Evolutionary conservation across 2,888 invertebrate genomes (phyloP).

Genomic region (Clivina fossor): DNA sequence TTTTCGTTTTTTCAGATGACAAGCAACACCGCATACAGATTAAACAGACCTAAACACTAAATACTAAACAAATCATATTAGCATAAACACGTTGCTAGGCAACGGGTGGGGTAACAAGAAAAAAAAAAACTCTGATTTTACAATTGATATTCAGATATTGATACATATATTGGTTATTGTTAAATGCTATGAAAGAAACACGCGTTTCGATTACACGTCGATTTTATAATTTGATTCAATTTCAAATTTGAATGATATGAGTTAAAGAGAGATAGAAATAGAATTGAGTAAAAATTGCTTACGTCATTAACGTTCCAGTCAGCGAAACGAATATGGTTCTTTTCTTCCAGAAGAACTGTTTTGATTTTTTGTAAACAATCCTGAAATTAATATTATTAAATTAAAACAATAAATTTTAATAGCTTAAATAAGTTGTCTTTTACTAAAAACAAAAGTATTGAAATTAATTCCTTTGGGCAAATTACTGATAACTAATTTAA

Average conservation of each 20-base stretch:
- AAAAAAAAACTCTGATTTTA: conserved; percentile 2
- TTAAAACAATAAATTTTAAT: background rate
- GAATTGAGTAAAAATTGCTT: conserved; percentile 50
- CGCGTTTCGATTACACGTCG: conserved; percentile 23
- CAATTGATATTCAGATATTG: too few relatives aligned
- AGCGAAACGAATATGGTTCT: conserved; percentile 89
- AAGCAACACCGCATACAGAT: too few relatives aligned
- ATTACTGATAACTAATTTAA: too few relatives aligned
- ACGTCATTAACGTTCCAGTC: conserved; percentile 94
- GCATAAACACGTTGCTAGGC: conserved; percentile 14
- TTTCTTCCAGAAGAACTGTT: conserved; percentile 79
- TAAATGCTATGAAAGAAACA: too few relatives aligned
- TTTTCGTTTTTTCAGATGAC: too few relatives aligned
- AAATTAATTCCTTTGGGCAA: too few relatives aligned
- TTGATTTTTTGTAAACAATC: conserved; percentile 87
- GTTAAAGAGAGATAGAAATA: too few relatives aligned
- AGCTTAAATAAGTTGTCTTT: background rate
- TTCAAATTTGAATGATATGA: too few relatives aligned
- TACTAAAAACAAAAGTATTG: too few relatives aligned
- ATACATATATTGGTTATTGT: conserved; percentile 32
- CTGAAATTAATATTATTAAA: conserved; percentile 56
- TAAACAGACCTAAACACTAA: too few relatives aligned
- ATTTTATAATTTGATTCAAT: background rate
- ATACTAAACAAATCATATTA: too few relatives aligned
- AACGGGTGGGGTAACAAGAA: conserved; percentile 13